Evolutionary conservation across 2,113 vertebrate species (phyloP), one percentile per base, ranked within the genome.

Genomic region (Lagenorhynchus albirostris): DNA sequence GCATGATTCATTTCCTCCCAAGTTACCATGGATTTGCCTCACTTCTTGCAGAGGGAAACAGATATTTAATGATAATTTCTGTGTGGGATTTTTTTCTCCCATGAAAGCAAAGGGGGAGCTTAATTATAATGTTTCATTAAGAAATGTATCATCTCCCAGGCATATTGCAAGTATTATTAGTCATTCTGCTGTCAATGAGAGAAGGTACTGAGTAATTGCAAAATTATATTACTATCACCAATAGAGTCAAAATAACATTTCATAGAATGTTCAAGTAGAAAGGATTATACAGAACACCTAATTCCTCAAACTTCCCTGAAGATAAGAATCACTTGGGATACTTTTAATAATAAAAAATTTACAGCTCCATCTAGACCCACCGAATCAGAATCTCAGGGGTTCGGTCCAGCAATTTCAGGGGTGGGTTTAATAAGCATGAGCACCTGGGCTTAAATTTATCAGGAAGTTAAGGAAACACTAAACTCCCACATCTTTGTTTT

Each of bases 91-190:
- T 93, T 92, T 93, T 95, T 87, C 25, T 70, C n/a, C 79, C 15
- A 55, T 55, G 63, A 86, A 95, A 93, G 81, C 76, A 93, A 96
- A 73, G 89, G 76, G 80, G 95, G 93, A 94, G 31, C 55, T 97
- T 97, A 95, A 95, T 97, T 96, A 98, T 80, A 94, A 87, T 95
- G 83, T 86, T 97, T 97, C 89, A 96, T 97, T 97, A 94, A 92
- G 38, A 98, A 92, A 95, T 95, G n/a, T 95, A 94, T 96, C 86
- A 67, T 94, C 73, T 98, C 90, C 44, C n/a, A 95, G 92, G 80
- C 85, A 92, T 91, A 87, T 85, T 95, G 63, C 92, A 95, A 93
- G 74, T 76, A 83, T 93, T 90, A 95, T 97, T 96, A 94, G 73
- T 97, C 71, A 93, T 92, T 95, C 50, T 95, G 31, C 89, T 96